Evolutionary conservation across 2,113 vertebrate species (phyloP), one percentile per base, ranked within the genome.

Genomic region (Gasterosteus aculeatus): DNA sequence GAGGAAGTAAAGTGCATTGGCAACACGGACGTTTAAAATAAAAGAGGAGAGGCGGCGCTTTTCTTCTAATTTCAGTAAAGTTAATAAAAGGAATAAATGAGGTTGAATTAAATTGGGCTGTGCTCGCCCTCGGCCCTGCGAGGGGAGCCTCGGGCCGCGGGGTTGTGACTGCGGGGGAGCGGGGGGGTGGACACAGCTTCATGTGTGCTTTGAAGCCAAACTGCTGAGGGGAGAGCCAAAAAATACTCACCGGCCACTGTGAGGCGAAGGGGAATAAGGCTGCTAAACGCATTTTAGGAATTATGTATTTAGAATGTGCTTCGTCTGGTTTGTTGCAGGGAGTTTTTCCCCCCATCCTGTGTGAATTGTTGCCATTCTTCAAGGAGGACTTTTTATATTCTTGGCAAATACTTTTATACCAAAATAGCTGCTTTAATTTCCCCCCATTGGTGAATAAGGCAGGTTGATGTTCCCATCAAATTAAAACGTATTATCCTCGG

Each of bases 41-140:
- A 12, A 3, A 2, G 7, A 1, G 51, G 41, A 19, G 29, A 38
- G 16, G 22, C 22, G 5, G 33, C 31, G 57, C 33, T 42, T 11
- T 60, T 81, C 57, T 66, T 56, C 22, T 77, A 49, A 62, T 77
- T 82, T 73, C 59, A 47, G 70, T 58, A 51, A 82, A 80, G 44
- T 70, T 62, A 82, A 76, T 81, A 78, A 80, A 82, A 69, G 22
- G 77, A 76, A 77, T 83, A 84, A 76, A 78, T 81, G 77, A 18
- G 57, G 59, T 61, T 61, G 71, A 65, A 80, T 83, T 79, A 60
- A 82, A 75, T 62, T 33, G 69, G 51, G 42, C 15, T 10, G 14
- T 64, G 35, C 51, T 57, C 15, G 74, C 80, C 81, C 82, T 80
- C 15, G 69, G 41, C 41, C 72, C 81, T 51, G 66, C 0, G 51